phyloP scores from a whole-genome alignment of 2,888 invertebrate species.

The Catocala fraxini region DNA sequence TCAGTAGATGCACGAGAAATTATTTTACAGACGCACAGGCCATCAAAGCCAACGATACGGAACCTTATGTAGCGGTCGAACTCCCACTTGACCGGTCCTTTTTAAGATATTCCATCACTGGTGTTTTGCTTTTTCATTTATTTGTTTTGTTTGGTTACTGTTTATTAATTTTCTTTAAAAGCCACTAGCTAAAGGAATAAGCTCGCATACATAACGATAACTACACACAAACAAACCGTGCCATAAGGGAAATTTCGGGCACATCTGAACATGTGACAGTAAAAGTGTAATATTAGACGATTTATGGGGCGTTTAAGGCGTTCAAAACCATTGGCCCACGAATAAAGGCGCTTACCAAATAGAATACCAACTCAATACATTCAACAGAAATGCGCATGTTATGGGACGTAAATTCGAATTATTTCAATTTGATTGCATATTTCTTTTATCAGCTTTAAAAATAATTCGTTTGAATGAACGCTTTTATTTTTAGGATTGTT shows the following conservation, averaged over 20 bases:
- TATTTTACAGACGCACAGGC: not conserved
- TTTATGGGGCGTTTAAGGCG: conserved; percentile 68
- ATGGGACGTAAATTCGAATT: conserved; percentile 34
- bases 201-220: conserved; percentile 15
- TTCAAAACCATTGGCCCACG: conserved; percentile 62
- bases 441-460: conserved; percentile 44
- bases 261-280: conserved; percentile 59
- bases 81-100: conserved; percentile 22
- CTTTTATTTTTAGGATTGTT: conserved; percentile 50
- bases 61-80: conserved; percentile 2
- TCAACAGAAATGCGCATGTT: conserved; percentile 37
- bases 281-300: conserved; percentile 68
- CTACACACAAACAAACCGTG: conserved; percentile 26
- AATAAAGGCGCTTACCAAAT: conserved; percentile 62
- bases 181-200: conserved; percentile 10
- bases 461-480: conserved; percentile 34
- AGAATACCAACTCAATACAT: conserved; percentile 53
- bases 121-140: conserved; percentile 33
- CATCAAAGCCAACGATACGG: conserved; percentile 11
- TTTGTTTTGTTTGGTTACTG: conserved; percentile 34
- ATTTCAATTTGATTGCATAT: conserved; percentile 37
- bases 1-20: not conserved
- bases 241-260: conserved; percentile 25
- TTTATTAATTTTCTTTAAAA: conserved; percentile 38
- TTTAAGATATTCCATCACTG: conserved; percentile 35